Base-by-base conservation (phyloP, 2,888 invertebrate genomes). In the Plemyria rubiginata region DNA sequence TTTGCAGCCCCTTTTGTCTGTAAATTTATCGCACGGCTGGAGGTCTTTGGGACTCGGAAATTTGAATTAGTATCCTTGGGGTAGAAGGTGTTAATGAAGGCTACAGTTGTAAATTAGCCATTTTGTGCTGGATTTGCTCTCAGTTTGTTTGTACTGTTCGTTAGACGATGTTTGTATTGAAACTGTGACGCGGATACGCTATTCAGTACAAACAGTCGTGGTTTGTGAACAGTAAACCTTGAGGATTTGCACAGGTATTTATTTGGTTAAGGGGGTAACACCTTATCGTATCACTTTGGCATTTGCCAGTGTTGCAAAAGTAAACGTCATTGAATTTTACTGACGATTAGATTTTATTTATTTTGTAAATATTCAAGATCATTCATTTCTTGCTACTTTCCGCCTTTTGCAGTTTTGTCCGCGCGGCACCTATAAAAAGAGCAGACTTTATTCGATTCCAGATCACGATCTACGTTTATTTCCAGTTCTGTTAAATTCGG, bases 51-150 rank as follows among this genome's bases (percentile, higher is more conserved):
- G 55, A 56, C 63, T 55, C 59, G 68, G 85, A 90, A 88, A 87
- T 90, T 89, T 88, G 87, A 90, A 90, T 90, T 88, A 89, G 86
- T 79, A 81, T 81, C 80, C 79, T 83, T 76, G 72, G 63, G 74
- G 73, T 76, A 79, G 77, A 80, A 79, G 78, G 77, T 76, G 81
- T 72, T 88, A 87, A 88, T 84, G 81, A 85, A 72, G 64, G 67
- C 68, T 71, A 68, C 67, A 73, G 73, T 73, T 75, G 72, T 67
- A 76, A 77, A 79, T 76, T 75, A 73, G 61, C 67, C 60, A 57
- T 64, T 65, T 62, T 50, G 59, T 52, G 48, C 49, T 46, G 55
- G 57, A 52, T 57, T 62, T 53, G 38, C 13, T 45, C 51, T 38
- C n/a, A 36, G 41, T 49, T 36, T 53, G 52, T 41, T 13, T 36